Evolutionary conservation across 1,140 invertebrate genomes (phyloP).

Genomic region (fruit fly (Drosophila melanogaster)): Release_6_plus_ISO1_MT NC_004354.4:12368501-12369000

Average conservation of each 20-base stretch:
- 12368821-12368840: background rate
- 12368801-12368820: constrained; percentile 26
- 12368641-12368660: constrained; percentile 52
- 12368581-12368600: constrained; percentile 9
- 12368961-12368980: constrained; percentile 76
- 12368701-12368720: background rate
- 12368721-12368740: constrained; percentile 15
- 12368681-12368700: constrained; percentile 2
- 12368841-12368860: too few relatives aligned
- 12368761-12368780: constrained; percentile 53
- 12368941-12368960: constrained; percentile 82
- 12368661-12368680: constrained; percentile 42
- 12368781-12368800: constrained; percentile 26
- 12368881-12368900: constrained; percentile 30
- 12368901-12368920: background rate
- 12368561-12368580: constrained; percentile 30
- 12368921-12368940: constrained; percentile 60
- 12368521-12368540: background rate
- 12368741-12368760: constrained; percentile 63
- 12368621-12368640: constrained; percentile 60
- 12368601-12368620: constrained; percentile 43
- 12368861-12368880: background rate
- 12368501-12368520: background rate
- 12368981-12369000: constrained; percentile 49
- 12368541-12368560: constrained; percentile 7